Conservation (phyloP, 2,797 vertebrate genomes). For the Cyprinella venusta region DNA sequence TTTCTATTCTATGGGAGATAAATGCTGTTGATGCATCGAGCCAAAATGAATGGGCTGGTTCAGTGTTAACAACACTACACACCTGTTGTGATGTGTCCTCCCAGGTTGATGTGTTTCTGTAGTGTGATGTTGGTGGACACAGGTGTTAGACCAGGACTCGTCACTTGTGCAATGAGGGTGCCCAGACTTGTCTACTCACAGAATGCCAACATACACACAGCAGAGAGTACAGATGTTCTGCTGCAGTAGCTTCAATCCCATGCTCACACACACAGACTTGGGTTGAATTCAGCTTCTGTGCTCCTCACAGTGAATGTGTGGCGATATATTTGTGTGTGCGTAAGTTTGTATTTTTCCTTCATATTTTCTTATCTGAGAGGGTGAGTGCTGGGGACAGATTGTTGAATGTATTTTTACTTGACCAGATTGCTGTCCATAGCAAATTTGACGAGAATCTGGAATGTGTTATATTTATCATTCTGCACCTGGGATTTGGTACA, state of each 20-base stretch:
- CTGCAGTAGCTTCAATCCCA: background rate
- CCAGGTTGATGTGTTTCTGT: conserved; percentile 1
- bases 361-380: background rate
- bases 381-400: background rate
- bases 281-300: conserved; percentile 18
- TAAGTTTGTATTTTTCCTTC: background rate
- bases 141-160: conserved; percentile 18
- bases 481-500: conserved; percentile 35
- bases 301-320: conserved; percentile 40
- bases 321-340: conserved; percentile 45
- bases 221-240: background rate
- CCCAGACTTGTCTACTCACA: conserved; percentile 27
- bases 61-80: background rate
- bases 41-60: conserved; percentile 19
- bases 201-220: background rate
- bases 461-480: conserved; percentile 19
- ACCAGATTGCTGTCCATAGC: conserved; percentile 29
- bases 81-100: conserved; percentile 2
- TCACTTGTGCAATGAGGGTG: conserved; percentile 24
- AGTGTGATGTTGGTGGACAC: conserved; percentile 4
- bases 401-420: background rate
- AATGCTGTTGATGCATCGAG: background rate
- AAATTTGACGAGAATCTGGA: conserved; percentile 14
- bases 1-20: background rate
- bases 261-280: background rate